phyloP scores from a whole-genome alignment of 2,113 vertebrate species.

The Phainopepla nitens region DNA sequence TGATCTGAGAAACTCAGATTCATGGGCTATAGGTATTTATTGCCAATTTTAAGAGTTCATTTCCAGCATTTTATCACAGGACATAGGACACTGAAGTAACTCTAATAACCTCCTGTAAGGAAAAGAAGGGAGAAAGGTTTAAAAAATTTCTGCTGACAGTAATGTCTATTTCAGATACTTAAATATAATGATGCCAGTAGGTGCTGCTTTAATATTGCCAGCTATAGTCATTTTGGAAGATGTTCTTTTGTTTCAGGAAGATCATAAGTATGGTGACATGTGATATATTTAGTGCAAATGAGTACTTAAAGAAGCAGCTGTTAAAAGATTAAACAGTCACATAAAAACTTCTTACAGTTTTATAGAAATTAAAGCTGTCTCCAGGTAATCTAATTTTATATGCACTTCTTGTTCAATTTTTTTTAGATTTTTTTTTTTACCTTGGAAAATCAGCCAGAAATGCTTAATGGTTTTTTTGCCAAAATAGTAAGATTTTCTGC shows the following conservation, averaged over 20 bases:
- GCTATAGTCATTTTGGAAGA: constrained; percentile 14
- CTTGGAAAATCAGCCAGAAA: not conserved
- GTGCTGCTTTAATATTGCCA: constrained; percentile 47
- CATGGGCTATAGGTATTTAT: not conserved
- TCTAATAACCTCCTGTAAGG: constrained; percentile 27
- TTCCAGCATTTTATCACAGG: constrained; percentile 18
- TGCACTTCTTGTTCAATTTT: not conserved
- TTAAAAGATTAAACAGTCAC: constrained; percentile 44
- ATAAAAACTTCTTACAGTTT: constrained; percentile 13
- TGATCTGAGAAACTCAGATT: not conserved
- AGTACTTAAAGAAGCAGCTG: constrained; percentile 50
- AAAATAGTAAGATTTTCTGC: not conserved
- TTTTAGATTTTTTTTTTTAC: not conserved
- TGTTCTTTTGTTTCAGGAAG: constrained; percentile 54
- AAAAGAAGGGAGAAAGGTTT: constrained; percentile 20
- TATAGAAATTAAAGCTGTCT: constrained; percentile 46
- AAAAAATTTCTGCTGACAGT: constrained; percentile 47
- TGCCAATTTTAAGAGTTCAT: constrained; percentile 20
- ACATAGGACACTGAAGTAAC: not conserved
- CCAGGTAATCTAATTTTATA: constrained; percentile 49
- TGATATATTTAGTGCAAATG: constrained; percentile 60
- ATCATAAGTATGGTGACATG: constrained; percentile 35
- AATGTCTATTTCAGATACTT: constrained; percentile 61
- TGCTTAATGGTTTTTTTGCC: not conserved
- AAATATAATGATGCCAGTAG: constrained; percentile 55